Evolutionary conservation across 2,113 vertebrate species (phyloP), one percentile per base, ranked within the genome.

Genomic region (Muscicapa adusta): DNA sequence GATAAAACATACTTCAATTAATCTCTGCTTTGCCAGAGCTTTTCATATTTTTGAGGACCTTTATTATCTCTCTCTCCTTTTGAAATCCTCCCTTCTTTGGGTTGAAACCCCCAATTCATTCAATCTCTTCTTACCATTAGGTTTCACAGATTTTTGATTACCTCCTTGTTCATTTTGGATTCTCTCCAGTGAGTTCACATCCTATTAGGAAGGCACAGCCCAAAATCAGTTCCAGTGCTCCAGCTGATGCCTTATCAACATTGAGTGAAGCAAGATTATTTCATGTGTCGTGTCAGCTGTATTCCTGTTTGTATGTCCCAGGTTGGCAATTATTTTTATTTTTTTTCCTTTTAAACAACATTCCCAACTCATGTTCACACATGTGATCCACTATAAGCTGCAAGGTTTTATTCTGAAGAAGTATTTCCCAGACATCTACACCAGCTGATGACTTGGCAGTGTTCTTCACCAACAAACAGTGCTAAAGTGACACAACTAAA

Each of bases 171-270:
- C 51, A 16, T 31, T 80, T 47, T 92, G 88, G 94, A 67, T 62
- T 66, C 24, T 62, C 68, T 86, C 85, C 94, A 95, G 23, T 47
- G 65, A 94, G 38, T 58, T 94, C 63, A 94, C 56, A 88, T 86
- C 54, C 72, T 83, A 56, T 56, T 73, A 88, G 63, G 25, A 94
- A 65, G 26, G 67, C 67, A 85, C 75, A 90, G 72, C 92, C 88
- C 90, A 62, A 90, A 95, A 76, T 72, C 57, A 76, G 45, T 77
- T 31, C 63, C 54, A 88, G 63, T 66, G 67, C 88, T 96, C 82
- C 85, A 92, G 95, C 60, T 94, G 95, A 96, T 96, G 91, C 43
- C 85, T 96, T 96, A 96, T 94, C 96, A 83, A 91, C 60, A 96
- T 4, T 96, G 96, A 96, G 85, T 96, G 96, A 96, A 94, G 82